phyloP scores from a whole-genome alignment of 2,888 invertebrate species.

The Lochmaea capreae region DNA sequence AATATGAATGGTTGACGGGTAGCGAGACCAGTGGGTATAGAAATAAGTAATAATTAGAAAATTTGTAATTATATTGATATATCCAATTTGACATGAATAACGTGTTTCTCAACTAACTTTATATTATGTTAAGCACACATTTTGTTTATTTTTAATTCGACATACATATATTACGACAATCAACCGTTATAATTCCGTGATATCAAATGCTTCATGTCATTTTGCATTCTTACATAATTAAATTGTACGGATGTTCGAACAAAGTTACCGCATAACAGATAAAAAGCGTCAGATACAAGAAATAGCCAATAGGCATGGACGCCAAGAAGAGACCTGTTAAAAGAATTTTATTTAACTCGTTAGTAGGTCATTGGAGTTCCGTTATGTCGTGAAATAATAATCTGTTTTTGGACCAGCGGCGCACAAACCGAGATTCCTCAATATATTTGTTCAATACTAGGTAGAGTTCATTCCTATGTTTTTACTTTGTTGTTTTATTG shows the following conservation, averaged over 20 bases:
- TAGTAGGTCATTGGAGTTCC: slow-evolving; percentile 38
- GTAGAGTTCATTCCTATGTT: not conserved
- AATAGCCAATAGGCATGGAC: slow-evolving; percentile 15
- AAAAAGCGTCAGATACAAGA: slow-evolving; percentile 10
- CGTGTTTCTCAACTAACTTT: too few species aligned
- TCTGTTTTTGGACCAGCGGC: slow-evolving; percentile 26
- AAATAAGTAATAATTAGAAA: too few species aligned
- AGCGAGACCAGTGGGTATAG: too few species aligned
- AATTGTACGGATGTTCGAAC: slow-evolving; percentile 19
- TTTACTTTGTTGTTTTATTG: not conserved
- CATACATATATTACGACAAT: not conserved
- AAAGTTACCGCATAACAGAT: slow-evolving; percentile 19
- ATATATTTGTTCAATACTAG: not conserved
- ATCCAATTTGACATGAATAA: too few species aligned
- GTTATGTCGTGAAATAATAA: slow-evolving; percentile 48
- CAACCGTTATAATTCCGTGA: slow-evolving; percentile 14
- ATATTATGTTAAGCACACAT: not conserved
- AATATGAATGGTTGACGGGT: too few species aligned
- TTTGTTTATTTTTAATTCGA: not conserved
- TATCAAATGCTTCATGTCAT: slow-evolving; percentile 17
- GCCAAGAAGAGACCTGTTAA: slow-evolving; percentile 25
- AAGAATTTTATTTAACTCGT: slow-evolving; percentile 30
- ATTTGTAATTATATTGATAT: too few species aligned
- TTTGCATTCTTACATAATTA: slow-evolving; percentile 31
- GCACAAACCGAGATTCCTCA: slow-evolving; percentile 6